Evolutionary conservation across 2,797 vertebrate genomes (phyloP).

Genomic region (Carcharodon carcharias): DNA sequence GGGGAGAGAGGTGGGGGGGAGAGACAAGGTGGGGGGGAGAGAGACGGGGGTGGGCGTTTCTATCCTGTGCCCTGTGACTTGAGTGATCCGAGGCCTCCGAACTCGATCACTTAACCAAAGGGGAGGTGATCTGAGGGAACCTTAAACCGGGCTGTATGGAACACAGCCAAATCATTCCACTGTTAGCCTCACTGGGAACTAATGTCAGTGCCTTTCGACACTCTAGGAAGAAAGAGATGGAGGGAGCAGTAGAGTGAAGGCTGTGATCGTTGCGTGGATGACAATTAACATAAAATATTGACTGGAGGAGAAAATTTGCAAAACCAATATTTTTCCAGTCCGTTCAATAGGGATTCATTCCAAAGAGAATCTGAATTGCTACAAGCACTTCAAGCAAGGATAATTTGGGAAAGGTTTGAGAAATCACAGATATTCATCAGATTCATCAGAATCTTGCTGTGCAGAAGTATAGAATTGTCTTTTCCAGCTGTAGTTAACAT

Average conservation of each 20-base stretch:
- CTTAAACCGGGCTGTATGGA: not conserved
- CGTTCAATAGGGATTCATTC: not conserved
- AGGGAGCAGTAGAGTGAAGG: not conserved
- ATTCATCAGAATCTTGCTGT: not conserved
- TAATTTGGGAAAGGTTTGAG: not conserved
- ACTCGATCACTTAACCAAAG: not conserved
- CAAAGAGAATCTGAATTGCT: too few relatives aligned
- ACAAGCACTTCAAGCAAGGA: not conserved
- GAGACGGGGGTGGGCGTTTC: not conserved
- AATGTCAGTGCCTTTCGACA: not conserved
- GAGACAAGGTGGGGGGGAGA: too few relatives aligned
- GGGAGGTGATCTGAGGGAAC: not conserved
- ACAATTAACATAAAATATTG: constrained; percentile 5
- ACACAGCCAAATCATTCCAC: not conserved
- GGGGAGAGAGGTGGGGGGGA: too few relatives aligned
- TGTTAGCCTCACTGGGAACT: not conserved
- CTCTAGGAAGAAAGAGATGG: not conserved
- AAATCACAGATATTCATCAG: not conserved
- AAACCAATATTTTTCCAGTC: not conserved
- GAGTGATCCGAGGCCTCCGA: not conserved
- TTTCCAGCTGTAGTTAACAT: not conserved
- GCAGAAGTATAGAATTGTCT: not conserved
- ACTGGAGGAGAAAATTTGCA: not conserved
- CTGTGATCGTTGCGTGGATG: not conserved
- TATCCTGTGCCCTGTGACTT: not conserved